A percentile compares a stretch with the other conserved stretches of the same genome.
Evolutionary conservation across 1,140 invertebrate genomes (phyloP).

Genomic region (Drosophila takahashii): DNA sequence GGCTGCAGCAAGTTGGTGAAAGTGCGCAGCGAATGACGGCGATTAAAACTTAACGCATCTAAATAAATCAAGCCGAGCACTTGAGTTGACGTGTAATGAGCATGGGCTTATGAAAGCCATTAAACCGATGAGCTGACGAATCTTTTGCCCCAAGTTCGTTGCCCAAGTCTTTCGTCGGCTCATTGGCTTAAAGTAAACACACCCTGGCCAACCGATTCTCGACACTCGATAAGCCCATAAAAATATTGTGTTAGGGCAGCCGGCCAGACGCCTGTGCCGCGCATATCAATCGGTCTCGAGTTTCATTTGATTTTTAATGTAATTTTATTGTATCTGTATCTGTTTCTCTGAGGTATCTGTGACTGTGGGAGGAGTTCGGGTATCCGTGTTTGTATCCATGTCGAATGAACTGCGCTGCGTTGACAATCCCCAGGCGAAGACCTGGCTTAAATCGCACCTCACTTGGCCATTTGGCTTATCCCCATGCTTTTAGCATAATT

Average conservation of each 20-base stretch:
- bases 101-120: slow-evolving; percentile 44
- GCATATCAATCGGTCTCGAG: slow-evolving; percentile 69
- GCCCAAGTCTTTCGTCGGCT: slow-evolving; percentile 49
- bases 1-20: slow-evolving; percentile 50
- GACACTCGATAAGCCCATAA: slow-evolving; percentile 39
- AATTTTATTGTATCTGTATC: slow-evolving; percentile 40
- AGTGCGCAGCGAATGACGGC: slow-evolving; percentile 44
- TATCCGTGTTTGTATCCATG: slow-evolving; percentile 27
- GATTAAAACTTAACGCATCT: slow-evolving; percentile 54
- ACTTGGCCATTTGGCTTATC: slow-evolving; percentile 18
- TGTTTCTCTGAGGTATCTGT: slow-evolving; percentile 29
- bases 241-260: slow-evolving; percentile 54
- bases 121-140: slow-evolving; percentile 13
- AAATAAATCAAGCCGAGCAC: slow-evolving; percentile 70
- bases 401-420: slow-evolving; percentile 6
- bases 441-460: slow-evolving; percentile 32
- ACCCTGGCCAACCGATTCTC: slow-evolving; percentile 47
- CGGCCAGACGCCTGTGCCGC: slow-evolving; percentile 53
- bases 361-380: slow-evolving; percentile 5
- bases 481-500: slow-evolving; percentile 19
- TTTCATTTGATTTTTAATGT: slow-evolving; percentile 71
- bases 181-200: not conserved
- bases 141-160: slow-evolving; percentile 49
- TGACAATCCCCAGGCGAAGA: slow-evolving; percentile 19
- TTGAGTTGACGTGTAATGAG: slow-evolving; percentile 39